Evolutionary conservation across 1,140 invertebrate species (phyloP).

Genomic region (Dysdera silvatica): DNA sequence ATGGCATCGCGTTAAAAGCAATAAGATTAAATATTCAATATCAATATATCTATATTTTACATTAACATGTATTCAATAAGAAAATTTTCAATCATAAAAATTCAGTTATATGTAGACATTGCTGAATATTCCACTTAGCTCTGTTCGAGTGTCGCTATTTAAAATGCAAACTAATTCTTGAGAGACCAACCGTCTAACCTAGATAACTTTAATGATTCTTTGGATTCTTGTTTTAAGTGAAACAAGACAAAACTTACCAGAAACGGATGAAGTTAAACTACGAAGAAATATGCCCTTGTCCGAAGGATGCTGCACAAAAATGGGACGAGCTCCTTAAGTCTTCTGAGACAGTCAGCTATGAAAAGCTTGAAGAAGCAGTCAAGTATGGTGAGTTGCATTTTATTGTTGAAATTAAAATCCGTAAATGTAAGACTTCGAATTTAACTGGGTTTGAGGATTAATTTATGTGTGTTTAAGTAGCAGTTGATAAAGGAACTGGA

Average conservation of each 20-base stretch:
- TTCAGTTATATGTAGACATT: too few relatives aligned
- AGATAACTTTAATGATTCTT: background rate
- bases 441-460: background rate
- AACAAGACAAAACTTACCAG: constrained; percentile 77
- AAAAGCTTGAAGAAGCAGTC: constrained; percentile 6
- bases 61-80: too few relatives aligned
- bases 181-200: too few relatives aligned
- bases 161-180: too few relatives aligned
- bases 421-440: background rate
- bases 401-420: background rate
- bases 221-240: constrained; percentile 51
- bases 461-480: background rate
- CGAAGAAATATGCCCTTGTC: constrained; percentile 69
- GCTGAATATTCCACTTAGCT: too few relatives aligned
- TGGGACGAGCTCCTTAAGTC: constrained; percentile 57
- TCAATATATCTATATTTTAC: too few relatives aligned
- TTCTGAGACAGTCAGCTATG: constrained; percentile 22
- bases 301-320: constrained; percentile 62
- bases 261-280: constrained; percentile 86
- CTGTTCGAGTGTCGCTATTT: too few relatives aligned
- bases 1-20: too few relatives aligned
- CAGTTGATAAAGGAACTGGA: background rate
- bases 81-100: too few relatives aligned
- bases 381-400: constrained; percentile 12
- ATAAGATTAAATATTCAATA: too few relatives aligned